A percentile compares a stretch with the other conserved stretches of the same genome.
These are phyloP conservation scores for Syndactyla subalaris DNA, from an alignment of 2,797 vertebrate genomes.

Conservation along the genomic window DNA sequence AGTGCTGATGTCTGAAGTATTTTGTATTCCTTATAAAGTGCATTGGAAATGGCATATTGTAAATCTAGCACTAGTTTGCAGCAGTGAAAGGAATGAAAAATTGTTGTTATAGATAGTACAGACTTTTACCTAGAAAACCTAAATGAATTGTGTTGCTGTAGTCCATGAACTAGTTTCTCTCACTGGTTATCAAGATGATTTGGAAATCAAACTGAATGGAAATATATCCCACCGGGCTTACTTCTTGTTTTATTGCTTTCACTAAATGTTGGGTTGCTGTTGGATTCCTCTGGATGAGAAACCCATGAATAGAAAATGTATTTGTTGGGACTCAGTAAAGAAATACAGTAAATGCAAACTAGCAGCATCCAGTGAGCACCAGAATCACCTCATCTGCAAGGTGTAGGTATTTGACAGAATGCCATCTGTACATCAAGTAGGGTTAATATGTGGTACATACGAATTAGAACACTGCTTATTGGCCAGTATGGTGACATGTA, in stretches of 20 bases:
- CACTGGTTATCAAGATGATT: neutral
- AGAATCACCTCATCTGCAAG: neutral
- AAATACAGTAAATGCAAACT: neutral
- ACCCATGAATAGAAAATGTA: neutral
- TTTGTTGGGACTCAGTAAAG: conserved; percentile 1
- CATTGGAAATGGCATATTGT: neutral
- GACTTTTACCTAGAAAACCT: neutral
- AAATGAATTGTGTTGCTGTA: conserved; percentile 23
- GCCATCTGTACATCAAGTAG: neutral
- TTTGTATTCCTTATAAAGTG: neutral
- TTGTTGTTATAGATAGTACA: neutral
- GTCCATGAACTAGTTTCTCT: conserved; percentile 7
- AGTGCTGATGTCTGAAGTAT: neutral
- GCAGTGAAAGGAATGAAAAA: neutral
- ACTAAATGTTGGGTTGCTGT: neutral
- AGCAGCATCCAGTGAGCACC: neutral
- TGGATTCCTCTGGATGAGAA: neutral
- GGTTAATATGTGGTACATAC: neutral
- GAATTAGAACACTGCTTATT: neutral
- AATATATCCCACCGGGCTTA: neutral
- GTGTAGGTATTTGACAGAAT: neutral
- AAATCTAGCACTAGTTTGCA: neutral
- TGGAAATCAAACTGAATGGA: conserved; percentile 8
- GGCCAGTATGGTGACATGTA: neutral
- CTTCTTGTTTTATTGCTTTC: conserved; percentile 6